These are phyloP conservation scores for Hedya salicella DNA, from an alignment of 2,888 invertebrate species.

Conservation along the genomic window DNA sequence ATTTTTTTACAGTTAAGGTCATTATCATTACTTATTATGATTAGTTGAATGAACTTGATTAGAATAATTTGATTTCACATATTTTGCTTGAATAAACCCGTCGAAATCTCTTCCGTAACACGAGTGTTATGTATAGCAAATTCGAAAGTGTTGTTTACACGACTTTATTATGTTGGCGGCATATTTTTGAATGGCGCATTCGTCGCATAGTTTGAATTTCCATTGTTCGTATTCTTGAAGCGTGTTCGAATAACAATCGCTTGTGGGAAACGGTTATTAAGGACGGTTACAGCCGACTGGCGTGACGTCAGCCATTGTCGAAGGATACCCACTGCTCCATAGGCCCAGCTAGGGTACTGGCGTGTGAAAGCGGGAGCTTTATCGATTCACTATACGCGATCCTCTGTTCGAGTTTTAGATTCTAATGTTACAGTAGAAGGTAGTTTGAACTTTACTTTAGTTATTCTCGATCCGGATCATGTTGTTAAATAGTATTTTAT, in stretches of 20 bases:
- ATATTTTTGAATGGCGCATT: slow-evolving; percentile 28
- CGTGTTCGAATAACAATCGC: slow-evolving; percentile 45
- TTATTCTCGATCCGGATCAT: too few species aligned
- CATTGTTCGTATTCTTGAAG: slow-evolving; percentile 53
- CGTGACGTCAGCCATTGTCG: slow-evolving; percentile 44
- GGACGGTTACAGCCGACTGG: slow-evolving; percentile 40
- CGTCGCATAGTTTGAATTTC: slow-evolving; percentile 40
- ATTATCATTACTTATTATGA: slow-evolving; percentile 24
- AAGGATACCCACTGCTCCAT: slow-evolving; percentile 33
- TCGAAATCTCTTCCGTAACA: slow-evolving; percentile 19
- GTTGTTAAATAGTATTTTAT: too few species aligned
- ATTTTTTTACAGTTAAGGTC: too few species aligned
- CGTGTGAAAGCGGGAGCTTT: slow-evolving; percentile 30
- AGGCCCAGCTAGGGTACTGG: slow-evolving; percentile 19
- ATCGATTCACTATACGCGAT: slow-evolving; percentile 25
- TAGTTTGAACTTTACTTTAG: not conserved
- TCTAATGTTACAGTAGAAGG: not conserved
- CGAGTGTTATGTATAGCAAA: slow-evolving; percentile 26
- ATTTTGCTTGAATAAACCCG: slow-evolving; percentile 1
- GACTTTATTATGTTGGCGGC: slow-evolving; percentile 30
- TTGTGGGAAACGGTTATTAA: slow-evolving; percentile 42
- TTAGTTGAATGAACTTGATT: slow-evolving; percentile 35
- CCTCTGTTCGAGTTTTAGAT: not conserved
- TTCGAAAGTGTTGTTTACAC: slow-evolving; percentile 25
- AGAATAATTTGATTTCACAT: slow-evolving; percentile 14